These are phyloP conservation scores for Muraenolepis orangiensis DNA, from an alignment of 2,797 vertebrate genomes.

Conservation along the genomic window DNA sequence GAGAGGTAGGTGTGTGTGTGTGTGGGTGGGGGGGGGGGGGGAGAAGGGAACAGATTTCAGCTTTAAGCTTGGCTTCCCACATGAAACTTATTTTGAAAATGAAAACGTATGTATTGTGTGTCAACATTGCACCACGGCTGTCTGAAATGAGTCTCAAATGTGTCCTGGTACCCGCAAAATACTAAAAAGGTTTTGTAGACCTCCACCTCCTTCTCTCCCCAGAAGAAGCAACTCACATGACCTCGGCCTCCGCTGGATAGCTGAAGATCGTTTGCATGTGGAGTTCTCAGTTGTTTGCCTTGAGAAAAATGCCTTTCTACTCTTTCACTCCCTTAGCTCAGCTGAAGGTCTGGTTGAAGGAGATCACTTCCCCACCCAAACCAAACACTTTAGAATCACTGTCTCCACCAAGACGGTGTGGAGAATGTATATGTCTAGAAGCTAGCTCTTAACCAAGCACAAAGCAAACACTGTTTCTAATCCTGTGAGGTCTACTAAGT, in stretches of 20 bases:
- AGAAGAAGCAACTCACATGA: neutral
- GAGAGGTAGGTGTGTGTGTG: constrained; percentile 1
- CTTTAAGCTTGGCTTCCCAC: neutral
- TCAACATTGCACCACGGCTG: neutral
- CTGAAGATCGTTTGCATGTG: neutral
- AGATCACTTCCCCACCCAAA: neutral
- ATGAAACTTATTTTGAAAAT: neutral
- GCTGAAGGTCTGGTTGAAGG: neutral
- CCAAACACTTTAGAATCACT: neutral
- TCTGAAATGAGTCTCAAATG: neutral
- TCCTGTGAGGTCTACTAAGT: neutral
- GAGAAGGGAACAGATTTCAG: neutral
- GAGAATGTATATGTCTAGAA: neutral
- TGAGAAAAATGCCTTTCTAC: neutral
- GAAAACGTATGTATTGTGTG: neutral
- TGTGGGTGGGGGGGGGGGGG: neutral
- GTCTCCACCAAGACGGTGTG: neutral
- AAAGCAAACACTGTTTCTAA: neutral
- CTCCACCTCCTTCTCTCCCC: neutral
- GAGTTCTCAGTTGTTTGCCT: neutral
- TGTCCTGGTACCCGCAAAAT: neutral
- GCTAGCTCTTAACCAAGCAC: neutral
- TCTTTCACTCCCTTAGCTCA: neutral
- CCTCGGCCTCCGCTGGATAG: neutral
- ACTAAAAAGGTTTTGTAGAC: neutral